Base-by-base conservation (phyloP, 1,140 invertebrate species). In the Eueides isabella region DNA sequence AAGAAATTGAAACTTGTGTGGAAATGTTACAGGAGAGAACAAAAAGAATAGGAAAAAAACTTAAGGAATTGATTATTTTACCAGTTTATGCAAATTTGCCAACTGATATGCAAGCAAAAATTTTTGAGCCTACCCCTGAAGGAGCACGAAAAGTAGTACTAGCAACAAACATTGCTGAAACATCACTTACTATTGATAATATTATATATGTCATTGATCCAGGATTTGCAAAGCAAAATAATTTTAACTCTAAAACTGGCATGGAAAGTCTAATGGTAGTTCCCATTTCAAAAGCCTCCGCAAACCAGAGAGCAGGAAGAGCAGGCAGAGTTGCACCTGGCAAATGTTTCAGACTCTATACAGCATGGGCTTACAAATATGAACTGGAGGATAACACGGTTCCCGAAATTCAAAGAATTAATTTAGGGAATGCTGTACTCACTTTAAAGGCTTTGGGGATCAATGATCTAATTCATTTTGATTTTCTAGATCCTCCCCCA, bases 201-300 rank as follows among this genome's bases (percentile, higher is more conserved):
- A 99, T 99, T 77, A 97, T 98, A 65, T 99, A 99, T 94, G 99
- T 99, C 0, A 99, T 99, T 80, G 99, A 99, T 95, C 98, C 99
- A 19, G 99, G 99, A 2, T 99, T 99, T 94, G 98, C 98, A 61
- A 99, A 99, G 91, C 98, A 99, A 94, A 99, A 99, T 89, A 99
- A 99, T 92, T 99, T 99, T 86, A 99, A 99, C 94, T 98, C 99
- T 0, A 94, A 98, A 76, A 99, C 98, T 12, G 98, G 99, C 19
- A 99, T 99, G 98, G 99, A 99, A 88, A 99, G 98, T 83, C 94
- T 99, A 48, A 97, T 99, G 93, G 98, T 99, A 3, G 98, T 98
- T 14, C 99, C 99, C 14, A 99, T 99, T 68, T 99, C 99, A 5
- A 99, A 99, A 95, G 98, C 97, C 1, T 98, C 98, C 61, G 98